Evolutionary conservation across 92 coral and sea anemone species (phyloP).

Genomic region (Paragorgia papillata): DNA sequence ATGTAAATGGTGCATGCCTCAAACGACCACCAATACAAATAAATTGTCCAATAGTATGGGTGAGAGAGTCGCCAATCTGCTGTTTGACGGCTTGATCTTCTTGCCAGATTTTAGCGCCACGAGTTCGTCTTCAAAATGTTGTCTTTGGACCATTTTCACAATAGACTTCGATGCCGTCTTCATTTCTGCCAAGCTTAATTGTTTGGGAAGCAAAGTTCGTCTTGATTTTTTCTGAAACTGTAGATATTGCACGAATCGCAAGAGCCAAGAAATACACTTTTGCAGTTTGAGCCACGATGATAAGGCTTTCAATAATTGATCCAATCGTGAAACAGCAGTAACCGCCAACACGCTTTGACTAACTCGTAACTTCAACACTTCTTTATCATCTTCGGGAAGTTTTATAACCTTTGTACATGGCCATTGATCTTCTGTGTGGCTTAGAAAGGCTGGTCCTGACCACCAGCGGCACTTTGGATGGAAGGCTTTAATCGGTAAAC

Average conservation of each 20-base stretch:
- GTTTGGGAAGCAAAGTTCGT: background rate
- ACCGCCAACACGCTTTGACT: constrained; percentile 28
- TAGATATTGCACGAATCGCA: constrained; percentile 5
- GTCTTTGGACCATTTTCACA: constrained; percentile 50
- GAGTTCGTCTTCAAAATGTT: constrained; percentile 56
- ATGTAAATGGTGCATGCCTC: constrained; percentile 57
- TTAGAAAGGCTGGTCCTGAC: constrained; percentile 46
- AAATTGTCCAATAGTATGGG: constrained; percentile 52
- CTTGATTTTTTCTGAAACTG: background rate
- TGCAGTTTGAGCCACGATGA: constrained; percentile 39
- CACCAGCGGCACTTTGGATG: constrained; percentile 46
- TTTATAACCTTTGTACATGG: constrained; percentile 24
- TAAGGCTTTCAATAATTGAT: constrained; percentile 4
- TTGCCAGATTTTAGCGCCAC: constrained; percentile 48
- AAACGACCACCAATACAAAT: constrained; percentile 62
- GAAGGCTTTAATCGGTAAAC: constrained; percentile 35
- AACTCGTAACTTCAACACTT: constrained; percentile 35
- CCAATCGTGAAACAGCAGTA: constrained; percentile 1
- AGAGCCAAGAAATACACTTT: constrained; percentile 35
- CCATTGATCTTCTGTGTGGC: constrained; percentile 50
- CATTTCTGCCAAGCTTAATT: constrained; percentile 49
- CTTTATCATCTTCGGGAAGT: constrained; percentile 57
- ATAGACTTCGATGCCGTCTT: constrained; percentile 36
- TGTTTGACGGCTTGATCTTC: constrained; percentile 54
- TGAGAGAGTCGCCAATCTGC: constrained; percentile 52